Evolutionary conservation across 2,888 invertebrate genomes (phyloP).

Genomic region (Pammene fasciana): DNA sequence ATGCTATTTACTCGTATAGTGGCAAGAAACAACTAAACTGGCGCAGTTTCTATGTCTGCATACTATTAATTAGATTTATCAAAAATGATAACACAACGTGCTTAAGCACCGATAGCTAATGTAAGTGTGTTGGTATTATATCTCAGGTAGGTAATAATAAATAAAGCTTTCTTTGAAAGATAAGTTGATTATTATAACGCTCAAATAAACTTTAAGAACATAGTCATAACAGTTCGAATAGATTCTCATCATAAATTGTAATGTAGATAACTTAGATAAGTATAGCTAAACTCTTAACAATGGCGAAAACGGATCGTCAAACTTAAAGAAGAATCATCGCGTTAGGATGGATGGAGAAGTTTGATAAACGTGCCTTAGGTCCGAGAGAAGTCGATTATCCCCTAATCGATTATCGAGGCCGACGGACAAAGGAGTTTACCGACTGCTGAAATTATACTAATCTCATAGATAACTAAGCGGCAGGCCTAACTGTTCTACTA

Average conservation of each 20-base stretch:
- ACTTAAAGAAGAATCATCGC: constrained; percentile 11
- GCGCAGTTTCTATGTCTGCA: not conserved
- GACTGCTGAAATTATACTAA: constrained; percentile 1
- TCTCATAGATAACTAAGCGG: not conserved
- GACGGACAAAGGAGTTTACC: constrained; percentile 1
- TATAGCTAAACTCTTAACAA: not conserved
- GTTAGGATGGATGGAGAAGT: constrained; percentile 6
- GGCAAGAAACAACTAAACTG: not conserved
- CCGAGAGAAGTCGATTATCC: constrained; percentile 27
- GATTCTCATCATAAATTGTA: too few species aligned
- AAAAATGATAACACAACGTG: too few species aligned
- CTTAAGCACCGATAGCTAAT: too few species aligned
- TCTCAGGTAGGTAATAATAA: too few species aligned
- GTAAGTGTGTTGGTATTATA: too few species aligned
- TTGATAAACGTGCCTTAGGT: constrained; percentile 22
- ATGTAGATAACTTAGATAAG: too few species aligned
- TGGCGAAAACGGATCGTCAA: not conserved
- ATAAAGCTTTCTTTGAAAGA: not conserved
- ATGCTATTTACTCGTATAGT: not conserved
- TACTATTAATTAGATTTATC: not conserved
- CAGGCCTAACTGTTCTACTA: not conserved
- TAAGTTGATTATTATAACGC: not conserved
- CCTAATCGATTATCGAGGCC: constrained; percentile 14
- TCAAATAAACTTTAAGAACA: not conserved
- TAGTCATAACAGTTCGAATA: too few species aligned